Base-by-base conservation (phyloP, 2,113 vertebrate species). In the Brevimyrus niger region DNA sequence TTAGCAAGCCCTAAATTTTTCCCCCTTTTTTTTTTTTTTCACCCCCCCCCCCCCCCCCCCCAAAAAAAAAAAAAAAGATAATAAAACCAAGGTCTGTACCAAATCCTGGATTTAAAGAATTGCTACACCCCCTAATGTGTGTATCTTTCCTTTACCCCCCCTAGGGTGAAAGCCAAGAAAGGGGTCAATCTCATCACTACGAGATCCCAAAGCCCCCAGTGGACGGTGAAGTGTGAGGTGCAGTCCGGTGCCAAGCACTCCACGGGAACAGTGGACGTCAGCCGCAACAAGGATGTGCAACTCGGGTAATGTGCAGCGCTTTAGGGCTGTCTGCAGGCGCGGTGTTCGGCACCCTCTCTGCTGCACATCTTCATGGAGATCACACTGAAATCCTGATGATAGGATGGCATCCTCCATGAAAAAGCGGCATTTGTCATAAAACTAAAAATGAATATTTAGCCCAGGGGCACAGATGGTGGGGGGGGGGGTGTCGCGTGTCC, bases 111-210 rank as follows among this genome's bases (percentile, higher is more conserved):
- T 31, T 65, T 31, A 9, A 35, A 80, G 73, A 42, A 80, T 7
- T 27, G n/a, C 31, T 31, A 31, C 61, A 69, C 3, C n/a, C n/a
- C 10, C n/a, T 69, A 19, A 80, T 38, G 35, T 17, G 38, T 42
- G 38, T 53, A 0, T 91, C 84, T 84, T 88, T 92, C 35, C 87
- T n/a, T 87, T 73, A 91, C 19, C 88, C 31, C 31, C 44, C n/a
- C 90, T 90, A 99, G 98, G 95, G 98, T 99, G 93, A 99, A 99
- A 93, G 98, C 98, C 31, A 99, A 99, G 95, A 99, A 99, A 83
- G 98, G 98, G 0, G 97, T 99, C 92, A 99, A 98, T 93, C 96
- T 99, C 91, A 95, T 98, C 4, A 97, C 96, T 91, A 98, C 97
- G 90, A 97, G 95, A 92, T 97, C 98, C 0, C 96, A 97, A 94